Conservation (phyloP, 1,140 invertebrate species). For the Adoxophyes honmai region DNA sequence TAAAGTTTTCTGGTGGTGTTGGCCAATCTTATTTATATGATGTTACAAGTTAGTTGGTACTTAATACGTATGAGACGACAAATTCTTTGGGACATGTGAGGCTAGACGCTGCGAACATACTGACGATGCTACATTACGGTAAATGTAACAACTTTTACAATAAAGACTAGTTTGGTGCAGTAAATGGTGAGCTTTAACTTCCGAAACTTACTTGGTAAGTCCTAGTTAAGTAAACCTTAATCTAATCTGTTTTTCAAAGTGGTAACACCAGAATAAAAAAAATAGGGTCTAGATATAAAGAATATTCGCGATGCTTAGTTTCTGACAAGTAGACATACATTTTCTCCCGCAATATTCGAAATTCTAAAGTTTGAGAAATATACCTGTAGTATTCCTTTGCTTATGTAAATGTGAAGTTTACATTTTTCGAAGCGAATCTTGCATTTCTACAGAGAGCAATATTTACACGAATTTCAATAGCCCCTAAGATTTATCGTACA, state of each 20-base stretch:
- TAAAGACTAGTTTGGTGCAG: conserved; percentile 65
- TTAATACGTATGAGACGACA: too few relatives aligned
- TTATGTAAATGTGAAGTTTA: too few relatives aligned
- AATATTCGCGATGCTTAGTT: too few relatives aligned
- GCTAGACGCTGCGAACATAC: neutral
- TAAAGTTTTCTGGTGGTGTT: too few relatives aligned
- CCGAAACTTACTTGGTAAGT: conserved; percentile 45
- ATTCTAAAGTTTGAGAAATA: neutral
- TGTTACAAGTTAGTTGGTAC: too few relatives aligned
- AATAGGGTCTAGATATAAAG: too few relatives aligned
- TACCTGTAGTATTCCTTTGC: neutral
- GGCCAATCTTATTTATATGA: too few relatives aligned
- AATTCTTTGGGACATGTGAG: neutral
- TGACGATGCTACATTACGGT: conserved; percentile 28
- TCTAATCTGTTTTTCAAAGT: conserved; percentile 40
- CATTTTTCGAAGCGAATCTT: neutral
- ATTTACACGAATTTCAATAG: neutral
- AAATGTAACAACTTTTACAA: conserved; percentile 59
- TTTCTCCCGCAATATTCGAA: too few relatives aligned
- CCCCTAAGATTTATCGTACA: too few relatives aligned
- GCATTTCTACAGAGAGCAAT: neutral
- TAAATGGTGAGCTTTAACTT: conserved; percentile 42
- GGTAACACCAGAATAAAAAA: too few relatives aligned
- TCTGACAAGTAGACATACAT: too few relatives aligned
- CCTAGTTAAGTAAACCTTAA: conserved; percentile 51